These are phyloP conservation scores for Drosophila repletoides DNA, from an alignment of 1,140 invertebrate genomes.

Conservation along the genomic window DNA sequence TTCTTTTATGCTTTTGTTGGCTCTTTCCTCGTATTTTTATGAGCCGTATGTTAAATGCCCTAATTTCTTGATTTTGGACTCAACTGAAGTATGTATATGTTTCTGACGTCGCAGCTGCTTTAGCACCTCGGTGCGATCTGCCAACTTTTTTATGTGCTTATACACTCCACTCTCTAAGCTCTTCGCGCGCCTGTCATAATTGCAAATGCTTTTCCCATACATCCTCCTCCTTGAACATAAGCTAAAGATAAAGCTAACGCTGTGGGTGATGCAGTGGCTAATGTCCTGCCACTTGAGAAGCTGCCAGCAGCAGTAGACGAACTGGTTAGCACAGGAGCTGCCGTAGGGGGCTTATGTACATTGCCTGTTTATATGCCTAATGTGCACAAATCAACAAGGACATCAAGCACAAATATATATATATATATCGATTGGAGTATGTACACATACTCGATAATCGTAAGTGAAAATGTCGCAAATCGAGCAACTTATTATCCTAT, in stretches of 20 bases:
- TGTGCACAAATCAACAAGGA: constrained; percentile 30
- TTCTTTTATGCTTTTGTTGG: constrained; percentile 7
- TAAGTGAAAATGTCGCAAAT: too few relatives aligned
- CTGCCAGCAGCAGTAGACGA: constrained; percentile 1
- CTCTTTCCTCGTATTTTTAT: constrained; percentile 27
- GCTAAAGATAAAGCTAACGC: background rate
- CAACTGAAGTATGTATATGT: too few relatives aligned
- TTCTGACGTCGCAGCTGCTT: constrained; percentile 20
- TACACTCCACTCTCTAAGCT: background rate
- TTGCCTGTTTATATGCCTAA: constrained; percentile 18
- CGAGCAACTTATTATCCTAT: too few relatives aligned
- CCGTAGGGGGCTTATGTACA: background rate
- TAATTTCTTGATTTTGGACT: constrained; percentile 61
- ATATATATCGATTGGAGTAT: background rate
- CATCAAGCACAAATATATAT: constrained; percentile 8
- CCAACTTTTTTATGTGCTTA: constrained; percentile 19
- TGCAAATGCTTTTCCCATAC: constrained; percentile 9
- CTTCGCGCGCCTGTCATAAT: constrained; percentile 25
- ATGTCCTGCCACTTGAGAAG: constrained; percentile 25
- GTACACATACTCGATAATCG: background rate
- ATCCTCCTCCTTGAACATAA: background rate
- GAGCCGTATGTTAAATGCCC: constrained; percentile 68
- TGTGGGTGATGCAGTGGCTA: constrained; percentile 5
- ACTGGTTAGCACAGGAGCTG: background rate
- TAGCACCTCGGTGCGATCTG: constrained; percentile 60